These are phyloP conservation scores for Drosophila pseudoobscura DNA, from an alignment of 1,140 invertebrate species.

Conservation along the genomic window DNA sequence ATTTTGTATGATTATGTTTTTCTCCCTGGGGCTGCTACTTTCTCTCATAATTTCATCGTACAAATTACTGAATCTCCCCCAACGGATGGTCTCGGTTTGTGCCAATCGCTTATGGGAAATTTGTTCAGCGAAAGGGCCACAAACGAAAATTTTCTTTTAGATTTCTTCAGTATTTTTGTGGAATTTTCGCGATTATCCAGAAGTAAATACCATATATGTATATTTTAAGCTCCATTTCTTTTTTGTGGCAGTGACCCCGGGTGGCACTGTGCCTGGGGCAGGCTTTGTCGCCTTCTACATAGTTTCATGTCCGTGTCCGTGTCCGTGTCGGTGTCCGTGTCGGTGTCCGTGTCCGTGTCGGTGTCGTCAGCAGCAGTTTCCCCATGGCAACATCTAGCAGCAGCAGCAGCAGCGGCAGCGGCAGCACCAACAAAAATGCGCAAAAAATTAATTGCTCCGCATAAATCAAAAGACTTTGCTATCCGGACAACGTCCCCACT, in stretches of 20 bases:
- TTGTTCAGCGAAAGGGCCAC: too few relatives aligned
- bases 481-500: slow-evolving; percentile 41
- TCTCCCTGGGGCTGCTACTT: too few relatives aligned
- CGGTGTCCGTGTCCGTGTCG: slow-evolving; percentile 11
- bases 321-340: slow-evolving; percentile 38
- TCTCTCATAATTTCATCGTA: too few relatives aligned
- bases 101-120: too few relatives aligned
- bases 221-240: not conserved
- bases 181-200: too few relatives aligned
- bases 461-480: slow-evolving; percentile 81
- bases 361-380: slow-evolving; percentile 47
- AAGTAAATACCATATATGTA: too few relatives aligned
- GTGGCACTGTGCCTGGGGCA: slow-evolving; percentile 30
- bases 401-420: slow-evolving; percentile 25
- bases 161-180: too few relatives aligned
- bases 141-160: too few relatives aligned
- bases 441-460: slow-evolving; percentile 81
- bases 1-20: too few relatives aligned
- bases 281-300: slow-evolving; percentile 70
- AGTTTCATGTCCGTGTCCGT: slow-evolving; percentile 67
- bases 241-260: too few relatives aligned
- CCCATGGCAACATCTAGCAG: slow-evolving; percentile 60
- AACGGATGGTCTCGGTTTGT: too few relatives aligned
- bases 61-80: too few relatives aligned
- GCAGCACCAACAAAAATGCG: slow-evolving; percentile 51